Evolutionary conservation across 2,888 invertebrate species (phyloP), one percentile per base, ranked within the genome.

Genomic region (Charanyca ferruginea): DNA sequence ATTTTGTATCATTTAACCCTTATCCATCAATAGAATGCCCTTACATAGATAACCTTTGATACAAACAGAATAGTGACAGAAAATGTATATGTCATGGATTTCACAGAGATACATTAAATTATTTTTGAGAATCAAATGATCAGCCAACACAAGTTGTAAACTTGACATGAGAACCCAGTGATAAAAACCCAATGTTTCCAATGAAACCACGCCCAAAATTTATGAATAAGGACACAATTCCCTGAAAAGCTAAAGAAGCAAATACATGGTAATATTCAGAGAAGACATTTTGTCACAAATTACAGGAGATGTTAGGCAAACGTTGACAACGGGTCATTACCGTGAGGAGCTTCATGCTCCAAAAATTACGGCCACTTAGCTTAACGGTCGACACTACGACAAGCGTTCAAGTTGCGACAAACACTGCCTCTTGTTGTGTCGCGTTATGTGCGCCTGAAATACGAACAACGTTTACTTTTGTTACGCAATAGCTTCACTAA

Each of bases 251-350:
- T 6, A 54, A 53, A 54, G 53, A 44, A 49, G 23, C 35, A 60
- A 49, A 67, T 63, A 66, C 47, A 52, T 55, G 47, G 13, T 53
- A 57, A 53, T 63, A 78, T 69, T 51, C 23, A 66, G 57, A 53
- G 52, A n/a, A 76, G 53, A 18, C 61, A 61, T 77, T 62, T 38
- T 25, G 18, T 61, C 58, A 73, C 77, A 74, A 77, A 77, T 77
- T 59, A 66, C 61, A 61, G 49, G 53, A 51, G 60, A 77, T 65
- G 55, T 70, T 35, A 35, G 54, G 61, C 38, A 52, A 70, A 47
- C 28, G 79, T 61, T 62, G 79, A 77, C 69, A 70, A 63, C 54
- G 65, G 65, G 68, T 70, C 79, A 68, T 75, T 80, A 74, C 68
- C 52, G 63, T 52, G 59, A 68, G 70, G 18, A 54, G 62, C 61